Evolutionary conservation across 2,888 invertebrate species (phyloP).

Genomic region (Autographa pulchrina): DNA sequence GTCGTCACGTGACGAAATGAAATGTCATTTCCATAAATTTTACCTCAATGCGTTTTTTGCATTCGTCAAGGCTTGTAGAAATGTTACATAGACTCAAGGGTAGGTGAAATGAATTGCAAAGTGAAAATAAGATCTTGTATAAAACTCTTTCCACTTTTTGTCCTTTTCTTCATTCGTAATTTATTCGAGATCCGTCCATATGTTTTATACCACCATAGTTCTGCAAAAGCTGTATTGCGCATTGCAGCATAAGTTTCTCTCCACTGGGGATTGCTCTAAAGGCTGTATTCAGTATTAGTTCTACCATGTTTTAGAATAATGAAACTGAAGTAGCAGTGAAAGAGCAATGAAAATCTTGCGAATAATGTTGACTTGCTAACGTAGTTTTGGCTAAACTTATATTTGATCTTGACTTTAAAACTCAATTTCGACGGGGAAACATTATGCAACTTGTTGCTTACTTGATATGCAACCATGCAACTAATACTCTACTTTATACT

Average conservation of each 20-base stretch:
- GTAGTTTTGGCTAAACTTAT: neutral
- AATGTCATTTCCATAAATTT: no score
- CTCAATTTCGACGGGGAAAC: neutral
- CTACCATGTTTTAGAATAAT: neutral
- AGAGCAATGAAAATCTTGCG: neutral
- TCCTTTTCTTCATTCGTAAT: neutral
- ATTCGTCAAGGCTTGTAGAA: no score
- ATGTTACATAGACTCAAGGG: no score
- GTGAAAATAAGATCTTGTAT: neutral
- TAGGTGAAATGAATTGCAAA: neutral
- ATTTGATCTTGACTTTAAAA: neutral
- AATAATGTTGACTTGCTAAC: neutral
- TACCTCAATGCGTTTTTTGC: no score
- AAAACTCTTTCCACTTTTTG: neutral
- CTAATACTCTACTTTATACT: constrained; percentile 3
- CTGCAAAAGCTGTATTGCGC: neutral
- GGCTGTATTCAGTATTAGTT: neutral
- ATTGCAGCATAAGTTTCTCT: neutral
- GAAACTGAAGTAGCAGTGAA: neutral
- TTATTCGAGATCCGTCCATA: neutral
- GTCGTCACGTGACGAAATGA: no score
- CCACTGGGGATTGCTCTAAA: neutral
- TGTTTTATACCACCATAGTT: neutral
- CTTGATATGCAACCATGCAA: constrained; percentile 8
- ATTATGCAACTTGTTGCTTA: constrained; percentile 5